phyloP scores from a whole-genome alignment of 2,113 vertebrate genomes.

The Struthio camelus region DNA sequence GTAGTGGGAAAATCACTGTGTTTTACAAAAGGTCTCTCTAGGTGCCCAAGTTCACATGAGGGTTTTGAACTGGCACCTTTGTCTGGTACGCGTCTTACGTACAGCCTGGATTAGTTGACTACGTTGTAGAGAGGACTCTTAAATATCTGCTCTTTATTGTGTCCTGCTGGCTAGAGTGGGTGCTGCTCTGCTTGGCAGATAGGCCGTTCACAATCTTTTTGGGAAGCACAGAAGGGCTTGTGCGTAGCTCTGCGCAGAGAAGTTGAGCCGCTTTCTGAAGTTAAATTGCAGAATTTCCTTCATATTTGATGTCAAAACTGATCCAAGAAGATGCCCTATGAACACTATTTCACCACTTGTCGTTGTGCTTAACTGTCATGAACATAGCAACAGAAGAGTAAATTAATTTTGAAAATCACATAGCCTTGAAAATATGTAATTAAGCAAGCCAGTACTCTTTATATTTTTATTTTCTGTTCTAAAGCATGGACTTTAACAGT shows the following conservation, averaged over 20 bases:
- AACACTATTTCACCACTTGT: background rate
- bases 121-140: background rate
- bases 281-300: background rate
- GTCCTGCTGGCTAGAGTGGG: fast-evolving
- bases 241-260: background rate
- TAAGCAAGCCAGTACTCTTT: background rate
- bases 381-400: background rate
- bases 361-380: background rate
- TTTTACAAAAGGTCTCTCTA: background rate
- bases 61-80: background rate
- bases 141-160: background rate
- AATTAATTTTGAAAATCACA: background rate
- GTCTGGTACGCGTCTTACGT: background rate
- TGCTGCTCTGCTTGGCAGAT: background rate
- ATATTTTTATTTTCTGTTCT: background rate
- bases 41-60: background rate
- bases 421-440: background rate
- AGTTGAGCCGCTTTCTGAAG: background rate
- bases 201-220: background rate
- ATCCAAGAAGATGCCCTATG: background rate
- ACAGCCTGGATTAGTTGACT: background rate
- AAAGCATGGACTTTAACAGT: background rate
- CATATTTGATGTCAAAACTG: background rate
- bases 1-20: background rate
- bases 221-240: fast-evolving